Conservation (phyloP, 2,888 invertebrate genomes). For the Drosophila sordidapex region DNA sequence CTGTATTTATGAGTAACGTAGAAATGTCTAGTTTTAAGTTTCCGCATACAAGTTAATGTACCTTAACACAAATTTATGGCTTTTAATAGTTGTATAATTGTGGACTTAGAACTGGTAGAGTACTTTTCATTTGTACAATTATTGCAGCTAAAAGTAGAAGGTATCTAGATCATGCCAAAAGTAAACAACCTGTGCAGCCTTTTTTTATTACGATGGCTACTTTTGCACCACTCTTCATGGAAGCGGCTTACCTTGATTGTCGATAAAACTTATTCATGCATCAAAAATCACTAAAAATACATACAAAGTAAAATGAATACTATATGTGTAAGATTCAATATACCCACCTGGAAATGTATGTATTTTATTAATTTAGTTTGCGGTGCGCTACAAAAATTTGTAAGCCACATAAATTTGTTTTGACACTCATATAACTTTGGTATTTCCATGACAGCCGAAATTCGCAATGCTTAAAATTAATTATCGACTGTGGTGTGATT, state of each 20-base stretch:
- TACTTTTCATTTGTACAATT: neutral
- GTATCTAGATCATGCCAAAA: neutral
- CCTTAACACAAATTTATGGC: neutral
- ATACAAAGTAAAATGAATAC: conserved; percentile 8
- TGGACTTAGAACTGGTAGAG: neutral
- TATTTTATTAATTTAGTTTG: conserved; percentile 27
- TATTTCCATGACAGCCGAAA: conserved; percentile 61
- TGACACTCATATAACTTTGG: conserved; percentile 53
- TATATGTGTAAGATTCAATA: neutral
- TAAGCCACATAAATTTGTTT: conserved; percentile 56
- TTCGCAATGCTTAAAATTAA: conserved; percentile 72
- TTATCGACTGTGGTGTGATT: conserved; percentile 60
- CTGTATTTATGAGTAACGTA: neutral
- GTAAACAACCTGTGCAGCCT: neutral
- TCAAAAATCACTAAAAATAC: conserved; percentile 33
- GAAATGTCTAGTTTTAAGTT: neutral
- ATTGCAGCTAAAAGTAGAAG: neutral
- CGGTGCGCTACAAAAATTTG: conserved; percentile 45
- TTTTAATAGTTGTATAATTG: neutral
- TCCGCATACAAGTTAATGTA: neutral
- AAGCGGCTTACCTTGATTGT: conserved; percentile 75
- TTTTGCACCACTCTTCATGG: neutral
- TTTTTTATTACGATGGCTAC: neutral
- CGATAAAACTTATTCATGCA: conserved; percentile 79
- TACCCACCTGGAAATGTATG: conserved; percentile 23